phyloP scores from a whole-genome alignment of 2,113 vertebrate species.

The Ceyx margarethae region DNA sequence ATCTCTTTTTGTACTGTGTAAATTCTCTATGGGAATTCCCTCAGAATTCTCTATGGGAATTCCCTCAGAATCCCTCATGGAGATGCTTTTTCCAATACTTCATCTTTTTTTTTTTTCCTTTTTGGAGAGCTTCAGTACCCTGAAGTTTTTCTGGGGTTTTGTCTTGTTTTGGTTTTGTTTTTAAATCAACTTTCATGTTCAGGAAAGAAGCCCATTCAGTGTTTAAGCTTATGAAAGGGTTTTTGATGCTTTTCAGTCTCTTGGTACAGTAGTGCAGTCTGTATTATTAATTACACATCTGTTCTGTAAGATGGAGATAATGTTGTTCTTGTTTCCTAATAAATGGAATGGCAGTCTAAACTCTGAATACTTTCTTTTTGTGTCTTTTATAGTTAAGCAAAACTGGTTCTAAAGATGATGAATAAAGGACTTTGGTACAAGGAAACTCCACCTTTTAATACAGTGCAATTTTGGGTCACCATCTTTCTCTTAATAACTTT shows the following conservation, averaged over 20 bases:
- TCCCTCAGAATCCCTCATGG: background rate
- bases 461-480: slow-evolving; percentile 58
- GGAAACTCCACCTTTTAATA: slow-evolving; percentile 55
- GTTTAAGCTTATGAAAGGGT: background rate
- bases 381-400: slow-evolving; percentile 87
- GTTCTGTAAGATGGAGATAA: slow-evolving; percentile 35
- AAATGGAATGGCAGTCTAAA: slow-evolving; percentile 24
- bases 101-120: background rate
- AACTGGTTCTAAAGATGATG: slow-evolving; percentile 93
- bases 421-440: slow-evolving; percentile 73
- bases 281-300: background rate
- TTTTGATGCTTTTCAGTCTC: background rate
- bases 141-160: background rate
- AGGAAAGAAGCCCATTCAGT: background rate
- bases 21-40: background rate
- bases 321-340: slow-evolving; percentile 34
- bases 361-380: slow-evolving; percentile 60
- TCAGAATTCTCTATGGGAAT: background rate
- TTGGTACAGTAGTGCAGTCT: background rate
- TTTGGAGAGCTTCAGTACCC: background rate
- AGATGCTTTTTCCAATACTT: background rate
- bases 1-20: background rate
- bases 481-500: slow-evolving; percentile 49
- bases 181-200: background rate
- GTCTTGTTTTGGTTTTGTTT: background rate